Evolutionary conservation across 1,140 invertebrate species (phyloP).

Genomic region (Papilio polyxenes): DNA sequence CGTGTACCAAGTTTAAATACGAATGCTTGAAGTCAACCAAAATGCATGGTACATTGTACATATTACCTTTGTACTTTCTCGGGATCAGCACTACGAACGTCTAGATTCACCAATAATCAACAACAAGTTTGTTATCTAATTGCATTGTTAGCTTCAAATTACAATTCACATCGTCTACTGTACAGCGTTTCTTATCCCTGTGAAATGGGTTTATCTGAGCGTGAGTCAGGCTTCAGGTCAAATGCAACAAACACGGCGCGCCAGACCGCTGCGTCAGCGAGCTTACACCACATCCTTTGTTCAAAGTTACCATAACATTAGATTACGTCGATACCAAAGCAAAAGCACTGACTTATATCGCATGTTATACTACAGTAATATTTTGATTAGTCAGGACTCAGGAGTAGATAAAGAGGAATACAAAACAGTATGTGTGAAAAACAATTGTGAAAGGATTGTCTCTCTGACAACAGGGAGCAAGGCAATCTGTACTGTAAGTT

Average conservation of each 20-base stretch:
- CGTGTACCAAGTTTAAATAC: too few species aligned
- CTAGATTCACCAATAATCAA: too few species aligned
- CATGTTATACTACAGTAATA: background rate
- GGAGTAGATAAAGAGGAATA: too few species aligned
- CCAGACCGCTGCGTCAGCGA: constrained; percentile 36
- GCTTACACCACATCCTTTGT: constrained; percentile 44
- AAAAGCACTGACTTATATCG: background rate
- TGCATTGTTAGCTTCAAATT: background rate
- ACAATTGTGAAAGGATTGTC: background rate
- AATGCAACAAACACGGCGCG: constrained; percentile 34
- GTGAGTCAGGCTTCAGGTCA: constrained; percentile 23
- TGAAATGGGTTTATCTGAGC: constrained; percentile 26
- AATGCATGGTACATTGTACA: too few species aligned
- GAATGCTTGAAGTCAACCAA: too few species aligned
- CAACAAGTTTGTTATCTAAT: background rate
- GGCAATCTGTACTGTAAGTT: background rate
- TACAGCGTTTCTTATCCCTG: background rate
- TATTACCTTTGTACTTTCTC: too few species aligned
- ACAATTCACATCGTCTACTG: background rate
- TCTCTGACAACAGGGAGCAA: background rate
- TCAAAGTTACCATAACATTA: constrained; percentile 39
- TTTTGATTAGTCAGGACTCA: background rate
- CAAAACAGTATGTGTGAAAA: background rate
- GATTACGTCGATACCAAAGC: constrained; percentile 27
- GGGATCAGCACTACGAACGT: too few species aligned